A percentile compares a stretch with the other conserved stretches of the same genome.
Evolutionary conservation across 2,797 vertebrate genomes (phyloP).

Genomic region (Alfaro cultratus): DNA sequence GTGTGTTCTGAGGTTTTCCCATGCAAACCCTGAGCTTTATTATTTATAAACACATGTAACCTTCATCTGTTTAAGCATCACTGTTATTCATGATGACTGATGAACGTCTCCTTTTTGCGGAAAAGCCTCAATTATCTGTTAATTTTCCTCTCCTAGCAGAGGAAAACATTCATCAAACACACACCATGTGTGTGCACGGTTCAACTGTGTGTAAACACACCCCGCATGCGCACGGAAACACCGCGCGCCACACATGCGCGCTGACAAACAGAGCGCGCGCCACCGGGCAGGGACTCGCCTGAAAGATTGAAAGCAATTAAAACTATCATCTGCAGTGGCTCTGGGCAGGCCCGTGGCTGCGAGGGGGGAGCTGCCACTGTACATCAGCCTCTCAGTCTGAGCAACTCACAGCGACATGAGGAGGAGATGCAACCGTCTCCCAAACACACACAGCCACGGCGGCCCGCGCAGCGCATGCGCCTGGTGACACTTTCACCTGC

Average conservation of each 20-base stretch:
- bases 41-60: conserved; percentile 69
- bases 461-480: conserved; percentile 16
- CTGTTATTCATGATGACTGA: conserved; percentile 8
- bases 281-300: conserved; percentile 88
- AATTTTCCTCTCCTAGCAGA: conserved; percentile 58
- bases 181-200: conserved; percentile 61
- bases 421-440: conserved; percentile 57
- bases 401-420: conserved; percentile 75
- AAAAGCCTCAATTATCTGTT: conserved; percentile 66
- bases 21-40: conserved; percentile 68
- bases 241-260: conserved; percentile 39
- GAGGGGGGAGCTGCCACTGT: conserved; percentile 92
- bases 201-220: conserved; percentile 47
- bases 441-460: conserved; percentile 45
- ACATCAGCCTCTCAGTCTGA: conserved; percentile 86
- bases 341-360: conserved; percentile 92
- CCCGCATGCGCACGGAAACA: conserved; percentile 19
- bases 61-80: conserved; percentile 35
- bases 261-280: conserved; percentile 72
- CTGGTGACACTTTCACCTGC: conserved; percentile 48
- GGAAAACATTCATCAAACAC: conserved; percentile 74
- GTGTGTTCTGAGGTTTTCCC: conserved; percentile 76
- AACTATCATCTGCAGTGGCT: conserved; percentile 97
- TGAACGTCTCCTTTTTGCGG: conserved; percentile 49
- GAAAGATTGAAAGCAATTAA: conserved; percentile 99